Evolutionary conservation across 2,888 invertebrate genomes (phyloP).

Genomic region (Bellardia pandia): DNA sequence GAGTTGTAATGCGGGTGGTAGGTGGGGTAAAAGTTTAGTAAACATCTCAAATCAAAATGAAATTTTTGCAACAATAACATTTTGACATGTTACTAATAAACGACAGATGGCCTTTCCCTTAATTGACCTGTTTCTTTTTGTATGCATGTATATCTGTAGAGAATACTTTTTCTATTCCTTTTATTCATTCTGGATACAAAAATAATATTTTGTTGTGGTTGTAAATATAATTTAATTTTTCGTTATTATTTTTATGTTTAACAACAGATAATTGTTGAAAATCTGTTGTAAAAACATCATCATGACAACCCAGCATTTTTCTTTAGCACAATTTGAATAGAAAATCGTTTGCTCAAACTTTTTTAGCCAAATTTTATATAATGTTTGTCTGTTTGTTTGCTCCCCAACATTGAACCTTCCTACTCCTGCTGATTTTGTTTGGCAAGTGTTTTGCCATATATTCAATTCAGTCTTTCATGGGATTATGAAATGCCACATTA

Average conservation of each 20-base stretch:
- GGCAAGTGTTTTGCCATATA: slow-evolving; percentile 23
- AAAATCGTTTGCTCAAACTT: slow-evolving; percentile 37
- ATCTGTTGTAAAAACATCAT: slow-evolving; percentile 49
- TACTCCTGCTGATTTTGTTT: not conserved
- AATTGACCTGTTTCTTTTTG: slow-evolving; percentile 69
- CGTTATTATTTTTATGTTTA: slow-evolving; percentile 55
- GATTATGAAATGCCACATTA: slow-evolving; percentile 72
- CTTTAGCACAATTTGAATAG: slow-evolving; percentile 16
- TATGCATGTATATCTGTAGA: slow-evolving; percentile 37
- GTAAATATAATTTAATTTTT: slow-evolving; percentile 38
- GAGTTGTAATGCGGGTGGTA: slow-evolving; percentile 6
- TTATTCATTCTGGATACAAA: slow-evolving; percentile 24
- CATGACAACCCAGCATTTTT: slow-evolving; percentile 51
- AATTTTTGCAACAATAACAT: slow-evolving; percentile 71
- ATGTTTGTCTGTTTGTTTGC: not conserved
- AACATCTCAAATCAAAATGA: slow-evolving; percentile 35
- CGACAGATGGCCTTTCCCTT: slow-evolving; percentile 72
- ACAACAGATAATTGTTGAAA: slow-evolving; percentile 66
- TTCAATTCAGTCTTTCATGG: slow-evolving; percentile 12
- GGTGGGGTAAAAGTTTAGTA: slow-evolving; percentile 42
- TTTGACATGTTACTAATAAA: slow-evolving; percentile 71
- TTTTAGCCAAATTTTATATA: slow-evolving; percentile 41
- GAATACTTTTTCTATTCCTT: slow-evolving; percentile 13
- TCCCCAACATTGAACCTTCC: not conserved
- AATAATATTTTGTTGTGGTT: slow-evolving; percentile 47